Conservation (phyloP, 2,888 invertebrate species). For the Amblyteles armatorius region DNA sequence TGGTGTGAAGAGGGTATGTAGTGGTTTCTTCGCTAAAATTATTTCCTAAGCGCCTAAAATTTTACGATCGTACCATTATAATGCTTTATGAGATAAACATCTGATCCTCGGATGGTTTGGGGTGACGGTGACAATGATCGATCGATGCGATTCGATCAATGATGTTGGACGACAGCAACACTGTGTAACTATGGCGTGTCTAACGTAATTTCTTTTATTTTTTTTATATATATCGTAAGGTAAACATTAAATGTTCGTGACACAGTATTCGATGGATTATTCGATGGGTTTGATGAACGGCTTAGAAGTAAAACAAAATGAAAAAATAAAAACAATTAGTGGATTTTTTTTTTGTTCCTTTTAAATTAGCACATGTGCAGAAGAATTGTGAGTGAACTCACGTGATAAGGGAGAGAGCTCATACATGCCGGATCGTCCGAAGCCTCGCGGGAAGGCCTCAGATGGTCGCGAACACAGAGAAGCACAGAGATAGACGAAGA, state of each 20-base stretch:
- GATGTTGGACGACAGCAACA: neutral
- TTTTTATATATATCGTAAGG: neutral
- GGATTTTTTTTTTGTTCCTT: constrained; percentile 12
- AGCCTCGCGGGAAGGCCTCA: constrained; percentile 82
- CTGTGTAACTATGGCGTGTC: neutral
- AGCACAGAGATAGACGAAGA: constrained; percentile 85
- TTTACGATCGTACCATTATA: constrained; percentile 2
- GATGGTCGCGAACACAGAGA: constrained; percentile 84
- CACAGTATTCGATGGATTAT: neutral
- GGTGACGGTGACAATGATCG: constrained; percentile 7
- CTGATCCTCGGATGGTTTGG: constrained; percentile 6
- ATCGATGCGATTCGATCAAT: constrained; percentile 1
- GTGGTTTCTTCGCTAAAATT: constrained; percentile 1
- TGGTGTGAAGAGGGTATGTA: constrained; percentile 2
- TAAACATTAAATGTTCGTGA: neutral
- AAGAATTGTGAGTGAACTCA: constrained; percentile 82
- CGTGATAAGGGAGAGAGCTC: constrained; percentile 77
- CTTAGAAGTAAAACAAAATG: constrained; percentile 29
- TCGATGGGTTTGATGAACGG: neutral
- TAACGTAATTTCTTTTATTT: neutral
- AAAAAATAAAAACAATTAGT: neutral
- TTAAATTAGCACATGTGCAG: constrained; percentile 69
- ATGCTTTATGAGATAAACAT: constrained; percentile 4
- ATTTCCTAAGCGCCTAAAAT: constrained; percentile 12
- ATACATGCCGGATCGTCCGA: constrained; percentile 83